These are phyloP conservation scores for Holotrichia oblita DNA, from an alignment of 1,140 invertebrate species.

Conservation along the genomic window DNA sequence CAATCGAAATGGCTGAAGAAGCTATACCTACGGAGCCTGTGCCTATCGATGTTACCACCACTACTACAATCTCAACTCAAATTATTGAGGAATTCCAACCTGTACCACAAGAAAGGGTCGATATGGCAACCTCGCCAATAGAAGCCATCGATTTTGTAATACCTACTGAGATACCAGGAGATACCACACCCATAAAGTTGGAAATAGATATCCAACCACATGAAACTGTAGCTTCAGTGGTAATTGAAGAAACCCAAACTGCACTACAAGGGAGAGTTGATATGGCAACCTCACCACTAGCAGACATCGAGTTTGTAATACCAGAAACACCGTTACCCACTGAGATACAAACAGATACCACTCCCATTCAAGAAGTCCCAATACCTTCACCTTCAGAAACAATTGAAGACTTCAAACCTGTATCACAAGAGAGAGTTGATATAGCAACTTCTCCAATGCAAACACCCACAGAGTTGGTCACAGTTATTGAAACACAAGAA, in stretches of 20 bases:
- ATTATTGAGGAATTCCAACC: not conserved
- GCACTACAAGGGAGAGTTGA: no score
- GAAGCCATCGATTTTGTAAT: not conserved
- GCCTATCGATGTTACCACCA: not conserved
- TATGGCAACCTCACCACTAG: no score
- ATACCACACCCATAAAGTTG: not conserved
- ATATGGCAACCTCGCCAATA: not conserved
- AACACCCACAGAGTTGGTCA: no score
- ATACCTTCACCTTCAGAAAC: no score
- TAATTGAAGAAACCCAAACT: not conserved
- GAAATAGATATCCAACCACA: no score
- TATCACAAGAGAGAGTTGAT: slow-evolving; percentile 24
- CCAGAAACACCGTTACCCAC: no score
- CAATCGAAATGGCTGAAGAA: not conserved
- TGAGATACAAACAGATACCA: no score
- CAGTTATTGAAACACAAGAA: no score
- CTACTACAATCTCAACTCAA: no score
- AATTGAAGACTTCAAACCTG: not conserved
- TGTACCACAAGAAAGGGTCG: not conserved
- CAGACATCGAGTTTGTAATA: no score
- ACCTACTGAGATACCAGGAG: not conserved
- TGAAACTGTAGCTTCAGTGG: no score
- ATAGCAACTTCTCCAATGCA: slow-evolving; percentile 29
- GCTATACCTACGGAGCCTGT: not conserved
- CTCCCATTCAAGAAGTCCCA: not conserved